Evolutionary conservation across 2,888 invertebrate genomes (phyloP), one percentile per base, ranked within the genome.

Genomic region (Cantharis nigra): DNA sequence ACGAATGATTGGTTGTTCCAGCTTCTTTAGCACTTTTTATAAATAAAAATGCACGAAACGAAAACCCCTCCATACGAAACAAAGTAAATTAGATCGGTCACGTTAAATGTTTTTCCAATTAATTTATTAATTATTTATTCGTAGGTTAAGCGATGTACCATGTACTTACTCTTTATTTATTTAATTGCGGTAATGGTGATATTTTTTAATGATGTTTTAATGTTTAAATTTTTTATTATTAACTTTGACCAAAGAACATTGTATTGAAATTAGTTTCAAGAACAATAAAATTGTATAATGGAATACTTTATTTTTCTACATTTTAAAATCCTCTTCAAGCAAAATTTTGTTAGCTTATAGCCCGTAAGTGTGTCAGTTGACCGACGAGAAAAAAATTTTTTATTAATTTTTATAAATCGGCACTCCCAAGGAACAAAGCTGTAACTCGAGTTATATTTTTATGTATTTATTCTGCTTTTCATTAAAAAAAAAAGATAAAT

Each of bases 111-210:
- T 67, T 67, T 23, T 67, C 26, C 49, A 23, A 67, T 67, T 67
- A 67, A 18, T 67, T 67, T 49, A 49, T 67, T 67, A 67, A 10
- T 16, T 67, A 67, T 67, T 67, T 67, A 67, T 67, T 67, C 20
- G 20, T 67, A 67, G 65, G 20, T 26, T 23, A 26, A 23, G 20
- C 20, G 26, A 67, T 67, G 77, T 75, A 78, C 72, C 72, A 67
- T 67, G 77, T 75, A 78, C 72, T 78, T 78, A 77, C 74, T 33
- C 26, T 70, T 73, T 69, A 72, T 63, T 23, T 49, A 49, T 49
- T 49, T n/a, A 33, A 49, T 49, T 49, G 49, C 67, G 78, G 78
- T 78, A 75, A 75, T 70, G 78, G 78, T 75, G 75, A 75, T 78
- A 75, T 69, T 78, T 77, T 77, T 65, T 70, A 76, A 67, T 23